These are phyloP conservation scores for Spodoptera exigua DNA, from an alignment of 2,888 invertebrate genomes.

Conservation along the genomic window DNA sequence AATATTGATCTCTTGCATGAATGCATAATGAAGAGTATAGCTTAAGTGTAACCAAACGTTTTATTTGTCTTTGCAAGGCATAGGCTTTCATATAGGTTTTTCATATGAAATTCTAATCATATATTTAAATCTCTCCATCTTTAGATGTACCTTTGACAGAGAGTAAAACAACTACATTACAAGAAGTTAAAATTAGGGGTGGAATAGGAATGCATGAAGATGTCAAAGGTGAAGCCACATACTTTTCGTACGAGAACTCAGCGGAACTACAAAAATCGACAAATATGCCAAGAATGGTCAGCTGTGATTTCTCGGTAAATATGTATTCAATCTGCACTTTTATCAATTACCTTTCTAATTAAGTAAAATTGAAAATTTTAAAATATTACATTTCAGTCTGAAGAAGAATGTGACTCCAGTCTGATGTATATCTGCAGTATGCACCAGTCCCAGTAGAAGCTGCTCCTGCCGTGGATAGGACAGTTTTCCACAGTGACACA, in stretches of 20 bases:
- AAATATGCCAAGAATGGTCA: slow-evolving; percentile 68
- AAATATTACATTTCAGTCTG: slow-evolving; percentile 59
- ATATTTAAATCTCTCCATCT: background rate
- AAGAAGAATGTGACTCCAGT: slow-evolving; percentile 65
- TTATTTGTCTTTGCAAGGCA: too few relatives aligned
- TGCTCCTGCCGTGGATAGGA: too few relatives aligned
- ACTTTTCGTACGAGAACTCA: slow-evolving; percentile 65
- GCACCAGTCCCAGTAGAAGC: too few relatives aligned
- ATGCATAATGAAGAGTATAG: too few relatives aligned
- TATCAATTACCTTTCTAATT: too few relatives aligned
- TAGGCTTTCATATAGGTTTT: too few relatives aligned
- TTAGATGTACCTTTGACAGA: slow-evolving; percentile 45
- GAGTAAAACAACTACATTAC: slow-evolving; percentile 25
- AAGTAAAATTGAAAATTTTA: too few relatives aligned
- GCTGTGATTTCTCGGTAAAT: slow-evolving; percentile 26
- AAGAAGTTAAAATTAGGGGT: slow-evolving; percentile 44
- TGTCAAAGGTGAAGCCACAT: slow-evolving; percentile 62
- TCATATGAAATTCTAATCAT: too few relatives aligned
- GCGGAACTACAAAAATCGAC: slow-evolving; percentile 74
- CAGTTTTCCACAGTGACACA: too few relatives aligned
- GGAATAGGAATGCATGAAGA: slow-evolving; percentile 25
- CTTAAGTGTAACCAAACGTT: too few relatives aligned
- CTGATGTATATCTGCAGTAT: slow-evolving; percentile 58
- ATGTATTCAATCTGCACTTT: background rate
- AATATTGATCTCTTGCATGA: too few relatives aligned